Conservation (phyloP, 2,888 invertebrate genomes). For the Yponomeuta plumbellus region DNA sequence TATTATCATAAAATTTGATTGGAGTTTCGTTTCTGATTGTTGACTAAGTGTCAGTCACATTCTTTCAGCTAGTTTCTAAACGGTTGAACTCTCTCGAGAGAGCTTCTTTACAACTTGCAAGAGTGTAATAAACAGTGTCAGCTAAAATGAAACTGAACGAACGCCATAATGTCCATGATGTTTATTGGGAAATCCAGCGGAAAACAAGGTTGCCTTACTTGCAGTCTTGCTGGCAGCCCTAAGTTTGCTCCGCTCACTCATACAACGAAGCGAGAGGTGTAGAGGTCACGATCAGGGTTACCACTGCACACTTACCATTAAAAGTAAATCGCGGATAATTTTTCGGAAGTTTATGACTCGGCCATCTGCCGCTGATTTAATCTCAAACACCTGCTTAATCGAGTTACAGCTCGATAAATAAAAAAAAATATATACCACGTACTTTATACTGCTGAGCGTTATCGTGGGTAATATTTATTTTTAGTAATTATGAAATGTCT, state of each 20-base stretch:
- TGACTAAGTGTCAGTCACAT: not conserved
- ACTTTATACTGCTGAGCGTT: no score
- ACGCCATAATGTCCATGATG: conserved; percentile 6
- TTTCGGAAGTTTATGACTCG: not conserved
- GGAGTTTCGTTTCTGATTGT: not conserved
- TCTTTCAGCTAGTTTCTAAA: not conserved
- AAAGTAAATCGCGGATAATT: not conserved
- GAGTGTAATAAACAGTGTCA: not conserved
- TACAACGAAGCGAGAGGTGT: not conserved
- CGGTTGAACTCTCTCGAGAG: not conserved
- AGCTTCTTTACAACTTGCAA: not conserved
- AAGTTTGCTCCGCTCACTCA: not conserved
- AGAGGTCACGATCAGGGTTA: not conserved
- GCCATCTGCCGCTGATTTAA: not conserved
- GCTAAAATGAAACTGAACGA: not conserved
- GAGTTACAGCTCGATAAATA: not conserved
- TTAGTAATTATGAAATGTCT: no score
- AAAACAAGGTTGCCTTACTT: conserved; percentile 41
- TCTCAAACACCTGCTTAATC: not conserved
- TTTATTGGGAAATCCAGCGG: conserved; percentile 22
- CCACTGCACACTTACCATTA: not conserved
- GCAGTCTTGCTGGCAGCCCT: not conserved
- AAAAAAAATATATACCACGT: not conserved
- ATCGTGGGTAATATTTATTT: no score
- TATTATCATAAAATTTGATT: no score